Percentiles rank a stretch among this genome's conserved stretches.
Conservation (phyloP, 2,113 vertebrate genomes). For the Osmerus mordax region DNA sequence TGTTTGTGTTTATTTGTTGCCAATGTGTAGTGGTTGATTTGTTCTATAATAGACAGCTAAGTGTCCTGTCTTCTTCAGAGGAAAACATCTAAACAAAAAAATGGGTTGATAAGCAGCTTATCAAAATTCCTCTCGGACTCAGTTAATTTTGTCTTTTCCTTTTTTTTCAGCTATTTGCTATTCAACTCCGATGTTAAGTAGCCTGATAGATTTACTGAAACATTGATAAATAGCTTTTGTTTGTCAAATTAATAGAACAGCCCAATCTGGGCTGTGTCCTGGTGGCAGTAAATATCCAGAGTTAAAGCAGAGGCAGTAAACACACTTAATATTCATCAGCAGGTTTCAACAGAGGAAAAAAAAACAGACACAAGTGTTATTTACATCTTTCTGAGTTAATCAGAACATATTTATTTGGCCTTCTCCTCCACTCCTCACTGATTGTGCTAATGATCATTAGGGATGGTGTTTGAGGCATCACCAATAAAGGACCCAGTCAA, state of each 20-base stretch:
- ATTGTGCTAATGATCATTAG: conserved; percentile 60
- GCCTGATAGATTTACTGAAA: conserved; percentile 41
- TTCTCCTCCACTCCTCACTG: conserved; percentile 45
- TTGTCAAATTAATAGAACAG: conserved; percentile 65
- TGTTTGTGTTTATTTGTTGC: neutral
- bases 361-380: conserved; percentile 52
- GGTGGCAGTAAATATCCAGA: conserved; percentile 51
- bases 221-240: conserved; percentile 68
- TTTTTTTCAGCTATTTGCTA: conserved; percentile 16
- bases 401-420: conserved; percentile 68
- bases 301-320: conserved; percentile 61
- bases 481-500: conserved; percentile 57
- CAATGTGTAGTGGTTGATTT: neutral
- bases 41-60: neutral
- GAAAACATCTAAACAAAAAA: too few relatives aligned
- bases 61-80: too few relatives aligned
- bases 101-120: neutral
- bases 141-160: too few relatives aligned
- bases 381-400: conserved; percentile 66
- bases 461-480: conserved; percentile 39
- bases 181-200: conserved; percentile 55
- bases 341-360: conserved; percentile 51
- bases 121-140: neutral
- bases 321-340: conserved; percentile 73
- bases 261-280: conserved; percentile 58